phyloP scores from a whole-genome alignment of 2,113 vertebrate species.

The Labeo rohita region DNA sequence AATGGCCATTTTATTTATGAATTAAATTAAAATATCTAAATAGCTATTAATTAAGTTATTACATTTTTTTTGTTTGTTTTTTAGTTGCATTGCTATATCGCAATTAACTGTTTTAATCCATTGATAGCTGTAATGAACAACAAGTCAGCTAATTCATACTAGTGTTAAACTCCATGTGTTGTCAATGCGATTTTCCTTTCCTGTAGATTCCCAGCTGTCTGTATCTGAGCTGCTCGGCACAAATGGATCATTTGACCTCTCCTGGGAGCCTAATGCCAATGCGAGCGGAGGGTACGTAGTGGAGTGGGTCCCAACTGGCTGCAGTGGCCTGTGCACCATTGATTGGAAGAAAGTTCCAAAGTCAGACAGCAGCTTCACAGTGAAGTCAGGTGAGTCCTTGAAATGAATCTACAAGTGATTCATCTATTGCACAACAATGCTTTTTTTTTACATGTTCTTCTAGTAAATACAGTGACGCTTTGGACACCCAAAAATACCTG shows the following conservation, averaged over 20 bases:
- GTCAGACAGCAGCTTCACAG: slow-evolving; percentile 61
- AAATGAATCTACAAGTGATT: neutral
- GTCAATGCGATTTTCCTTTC: neutral
- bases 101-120: neutral
- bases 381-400: slow-evolving; percentile 67
- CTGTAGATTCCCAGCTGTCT: slow-evolving; percentile 59
- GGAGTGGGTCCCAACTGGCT: slow-evolving; percentile 69
- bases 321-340: slow-evolving; percentile 62
- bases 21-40: neutral
- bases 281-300: slow-evolving; percentile 69
- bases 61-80: neutral
- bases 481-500: neutral
- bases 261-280: slow-evolving; percentile 64
- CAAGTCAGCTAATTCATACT: neutral
- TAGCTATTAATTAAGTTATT: neutral
- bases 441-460: neutral
- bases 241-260: slow-evolving; percentile 62
- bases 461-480: neutral
- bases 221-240: slow-evolving; percentile 47
- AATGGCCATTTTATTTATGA: neutral
- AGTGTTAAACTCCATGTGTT: neutral
- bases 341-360: slow-evolving; percentile 69
- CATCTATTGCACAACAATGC: neutral
- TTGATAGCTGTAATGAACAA: neutral
- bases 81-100: neutral